phyloP scores from a whole-genome alignment of 2,113 vertebrate genomes.

The Acinonyx jubatus region DNA sequence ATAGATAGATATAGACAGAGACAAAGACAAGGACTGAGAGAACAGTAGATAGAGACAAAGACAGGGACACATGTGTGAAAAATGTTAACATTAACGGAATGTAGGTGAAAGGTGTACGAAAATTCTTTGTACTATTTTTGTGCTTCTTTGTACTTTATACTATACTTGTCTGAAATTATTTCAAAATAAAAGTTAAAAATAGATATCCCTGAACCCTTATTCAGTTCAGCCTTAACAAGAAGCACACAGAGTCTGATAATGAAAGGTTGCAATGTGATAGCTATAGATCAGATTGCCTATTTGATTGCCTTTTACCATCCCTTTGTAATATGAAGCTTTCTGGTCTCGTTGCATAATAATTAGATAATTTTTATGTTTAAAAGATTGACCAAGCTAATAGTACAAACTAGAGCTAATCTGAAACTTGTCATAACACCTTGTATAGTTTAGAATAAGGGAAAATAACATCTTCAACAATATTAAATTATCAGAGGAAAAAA shows the following conservation, averaged over 20 bases:
- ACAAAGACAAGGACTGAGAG: too few relatives aligned
- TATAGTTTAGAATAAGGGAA: background rate
- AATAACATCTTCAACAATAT: background rate
- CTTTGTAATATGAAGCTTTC: background rate
- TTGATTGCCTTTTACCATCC: background rate
- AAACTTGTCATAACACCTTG: background rate
- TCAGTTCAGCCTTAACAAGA: background rate
- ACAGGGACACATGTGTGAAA: background rate
- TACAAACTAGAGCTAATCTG: background rate
- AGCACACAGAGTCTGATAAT: background rate
- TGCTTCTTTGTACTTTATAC: background rate
- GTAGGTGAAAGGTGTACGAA: background rate
- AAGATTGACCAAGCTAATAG: background rate
- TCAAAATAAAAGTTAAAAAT: background rate
- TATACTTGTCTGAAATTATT: background rate
- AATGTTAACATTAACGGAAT: background rate
- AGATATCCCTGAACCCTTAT: background rate
- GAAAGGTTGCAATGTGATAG: background rate
- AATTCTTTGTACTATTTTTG: background rate
- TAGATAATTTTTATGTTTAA: background rate
- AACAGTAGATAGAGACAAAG: too few relatives aligned
- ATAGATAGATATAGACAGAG: too few relatives aligned
- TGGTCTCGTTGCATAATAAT: background rate
- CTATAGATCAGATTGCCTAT: background rate
- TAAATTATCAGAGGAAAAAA: background rate